Evolutionary conservation across 2,888 invertebrate species (phyloP).

Genomic region (Hypolimnas misippus): DNA sequence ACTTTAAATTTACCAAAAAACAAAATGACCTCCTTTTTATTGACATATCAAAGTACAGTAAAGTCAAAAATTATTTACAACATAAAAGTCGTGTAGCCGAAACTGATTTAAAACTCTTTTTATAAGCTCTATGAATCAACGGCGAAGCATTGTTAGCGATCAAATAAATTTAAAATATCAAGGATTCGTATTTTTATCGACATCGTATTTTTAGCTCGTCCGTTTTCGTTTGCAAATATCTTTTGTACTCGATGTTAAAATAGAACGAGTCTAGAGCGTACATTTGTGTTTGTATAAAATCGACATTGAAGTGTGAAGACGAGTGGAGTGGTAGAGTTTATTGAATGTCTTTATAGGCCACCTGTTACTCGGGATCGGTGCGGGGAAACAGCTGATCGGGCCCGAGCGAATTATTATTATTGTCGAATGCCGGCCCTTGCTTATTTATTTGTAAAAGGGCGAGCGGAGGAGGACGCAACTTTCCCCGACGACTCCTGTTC

Average conservation of each 20-base stretch:
- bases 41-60: neutral
- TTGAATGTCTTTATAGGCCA: constrained; percentile 84
- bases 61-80: neutral
- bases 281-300: constrained; percentile 70
- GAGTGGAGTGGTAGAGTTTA: constrained; percentile 77
- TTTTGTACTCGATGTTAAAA: constrained; percentile 12
- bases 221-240: neutral
- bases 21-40: neutral
- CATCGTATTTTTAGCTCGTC: neutral
- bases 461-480: constrained; percentile 58
- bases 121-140: constrained; percentile 6
- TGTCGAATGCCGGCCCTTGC: constrained; percentile 75
- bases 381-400: constrained; percentile 81
- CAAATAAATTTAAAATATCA: constrained; percentile 6
- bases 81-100: neutral
- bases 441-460: constrained; percentile 76
- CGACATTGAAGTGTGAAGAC: constrained; percentile 76
- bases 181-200: neutral
- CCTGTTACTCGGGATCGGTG: constrained; percentile 83
- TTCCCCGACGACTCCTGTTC: constrained; percentile 48
- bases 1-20: neutral
- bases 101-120: neutral
- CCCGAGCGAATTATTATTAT: constrained; percentile 79
- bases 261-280: constrained; percentile 47
- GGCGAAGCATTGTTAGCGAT: neutral